Conservation (phyloP, 2,888 invertebrate genomes). For the Drosophila borealis region DNA sequence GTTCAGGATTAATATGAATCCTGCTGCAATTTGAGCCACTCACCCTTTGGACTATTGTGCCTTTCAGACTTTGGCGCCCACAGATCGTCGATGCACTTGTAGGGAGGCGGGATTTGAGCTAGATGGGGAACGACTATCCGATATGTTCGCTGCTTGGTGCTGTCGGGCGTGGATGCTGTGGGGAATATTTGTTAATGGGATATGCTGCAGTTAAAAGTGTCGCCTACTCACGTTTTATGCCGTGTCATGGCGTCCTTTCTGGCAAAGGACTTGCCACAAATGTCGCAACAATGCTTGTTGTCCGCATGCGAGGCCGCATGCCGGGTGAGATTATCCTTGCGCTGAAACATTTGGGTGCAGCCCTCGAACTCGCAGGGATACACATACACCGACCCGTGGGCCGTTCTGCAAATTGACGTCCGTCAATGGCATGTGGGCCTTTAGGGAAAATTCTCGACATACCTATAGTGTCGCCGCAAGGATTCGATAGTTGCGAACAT, state of each 20-base stretch:
- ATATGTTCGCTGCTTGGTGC: background rate
- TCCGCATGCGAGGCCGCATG: slow-evolving; percentile 44
- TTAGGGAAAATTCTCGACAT: background rate
- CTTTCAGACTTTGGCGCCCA: slow-evolving; percentile 1
- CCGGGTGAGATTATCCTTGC: slow-evolving; percentile 44
- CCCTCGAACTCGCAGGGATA: slow-evolving; percentile 34
- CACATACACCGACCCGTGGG: slow-evolving; percentile 32
- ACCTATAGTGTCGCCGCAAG: slow-evolving; percentile 41
- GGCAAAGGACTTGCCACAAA: slow-evolving; percentile 48
- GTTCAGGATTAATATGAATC: background rate
- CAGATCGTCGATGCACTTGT: background rate
- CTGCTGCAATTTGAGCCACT: background rate
- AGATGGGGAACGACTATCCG: background rate
- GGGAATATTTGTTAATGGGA: background rate
- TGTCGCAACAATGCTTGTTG: slow-evolving; percentile 39
- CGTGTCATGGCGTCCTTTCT: slow-evolving; percentile 44
- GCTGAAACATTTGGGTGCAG: slow-evolving; percentile 58
- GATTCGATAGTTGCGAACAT: slow-evolving; percentile 41
- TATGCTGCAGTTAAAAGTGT: background rate
- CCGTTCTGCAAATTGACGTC: slow-evolving; percentile 23
- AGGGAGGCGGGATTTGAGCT: background rate
- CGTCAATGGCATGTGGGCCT: too few species aligned
- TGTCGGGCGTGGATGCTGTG: slow-evolving; percentile 38
- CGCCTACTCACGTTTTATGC: slow-evolving; percentile 33
- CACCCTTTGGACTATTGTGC: background rate